Evolutionary conservation across 1,140 invertebrate genomes (phyloP).

Genomic region (Danaus plexippus): DNA sequence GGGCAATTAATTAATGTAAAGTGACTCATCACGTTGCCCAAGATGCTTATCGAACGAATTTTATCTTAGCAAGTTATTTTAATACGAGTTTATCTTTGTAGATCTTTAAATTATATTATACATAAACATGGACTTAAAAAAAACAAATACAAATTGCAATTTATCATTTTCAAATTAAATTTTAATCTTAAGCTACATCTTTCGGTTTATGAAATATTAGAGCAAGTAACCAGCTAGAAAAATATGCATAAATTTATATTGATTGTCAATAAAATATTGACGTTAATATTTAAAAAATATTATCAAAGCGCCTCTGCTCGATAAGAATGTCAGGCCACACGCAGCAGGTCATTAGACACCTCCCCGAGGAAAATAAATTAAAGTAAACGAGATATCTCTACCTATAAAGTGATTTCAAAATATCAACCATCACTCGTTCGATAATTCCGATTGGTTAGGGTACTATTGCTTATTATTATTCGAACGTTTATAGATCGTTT

Average conservation of each 20-base stretch:
- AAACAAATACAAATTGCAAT: no score
- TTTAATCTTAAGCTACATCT: no score
- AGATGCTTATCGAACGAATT: slow-evolving; percentile 17
- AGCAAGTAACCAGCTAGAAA: no score
- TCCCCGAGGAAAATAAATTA: slow-evolving; percentile 68
- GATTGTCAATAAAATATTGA: slow-evolving; percentile 58
- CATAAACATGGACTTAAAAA: no score
- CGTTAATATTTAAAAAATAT: slow-evolving; percentile 68
- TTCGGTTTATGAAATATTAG: no score
- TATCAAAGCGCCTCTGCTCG: slow-evolving; percentile 61
- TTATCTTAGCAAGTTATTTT: slow-evolving; percentile 20
- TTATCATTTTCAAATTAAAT: no score
- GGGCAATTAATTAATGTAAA: slow-evolving; percentile 13
- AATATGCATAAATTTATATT: slow-evolving; percentile 22
- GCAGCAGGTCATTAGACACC: slow-evolving; percentile 68
- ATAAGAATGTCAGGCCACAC: slow-evolving; percentile 69
- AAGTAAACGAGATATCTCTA: slow-evolving; percentile 67
- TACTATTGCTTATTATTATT: slow-evolving; percentile 13
- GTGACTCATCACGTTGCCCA: slow-evolving; percentile 14
- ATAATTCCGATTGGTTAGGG: background rate
- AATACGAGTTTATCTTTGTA: slow-evolving; percentile 8
- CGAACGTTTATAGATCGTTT: background rate
- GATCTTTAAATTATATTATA: no score
- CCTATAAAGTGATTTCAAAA: slow-evolving; percentile 38
- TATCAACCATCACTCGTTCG: slow-evolving; percentile 18